Evolutionary conservation across 2,113 vertebrate species (phyloP).

Genomic region (Piliocolobus tephrosceles): DNA sequence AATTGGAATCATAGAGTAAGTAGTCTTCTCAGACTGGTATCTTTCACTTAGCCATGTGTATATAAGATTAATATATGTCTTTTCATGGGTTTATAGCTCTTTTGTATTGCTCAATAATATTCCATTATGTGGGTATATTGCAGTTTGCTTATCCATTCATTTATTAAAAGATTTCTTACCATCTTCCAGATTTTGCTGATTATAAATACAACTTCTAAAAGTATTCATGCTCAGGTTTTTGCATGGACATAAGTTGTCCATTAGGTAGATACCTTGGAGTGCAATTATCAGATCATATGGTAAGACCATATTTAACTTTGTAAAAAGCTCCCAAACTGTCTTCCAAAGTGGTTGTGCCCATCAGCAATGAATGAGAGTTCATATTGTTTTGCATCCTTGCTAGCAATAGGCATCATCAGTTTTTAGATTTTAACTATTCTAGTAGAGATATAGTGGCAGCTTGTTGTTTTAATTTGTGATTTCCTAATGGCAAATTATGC

Average conservation of each 20-base stretch:
- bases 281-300: neutral
- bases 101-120: neutral
- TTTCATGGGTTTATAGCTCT: neutral
- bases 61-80: neutral
- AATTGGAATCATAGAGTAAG: neutral
- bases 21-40: neutral
- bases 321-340: neutral
- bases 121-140: neutral
- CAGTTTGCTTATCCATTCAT: neutral
- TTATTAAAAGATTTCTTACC: neutral
- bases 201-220: neutral
- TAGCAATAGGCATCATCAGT: neutral
- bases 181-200: neutral
- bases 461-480: constrained; percentile 1
- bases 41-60: neutral
- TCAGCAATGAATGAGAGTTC: neutral
- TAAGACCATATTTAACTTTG: neutral
- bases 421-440: constrained; percentile 18
- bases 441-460: neutral
- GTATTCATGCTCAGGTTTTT: neutral
- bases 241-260: neutral
- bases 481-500: neutral
- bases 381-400: neutral
- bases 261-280: neutral
- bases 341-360: neutral